Percentiles rank a stretch among this genome's conserved stretches.
Evolutionary conservation across 2,888 invertebrate species (phyloP).

Genomic region (Miltochrista miniata): DNA sequence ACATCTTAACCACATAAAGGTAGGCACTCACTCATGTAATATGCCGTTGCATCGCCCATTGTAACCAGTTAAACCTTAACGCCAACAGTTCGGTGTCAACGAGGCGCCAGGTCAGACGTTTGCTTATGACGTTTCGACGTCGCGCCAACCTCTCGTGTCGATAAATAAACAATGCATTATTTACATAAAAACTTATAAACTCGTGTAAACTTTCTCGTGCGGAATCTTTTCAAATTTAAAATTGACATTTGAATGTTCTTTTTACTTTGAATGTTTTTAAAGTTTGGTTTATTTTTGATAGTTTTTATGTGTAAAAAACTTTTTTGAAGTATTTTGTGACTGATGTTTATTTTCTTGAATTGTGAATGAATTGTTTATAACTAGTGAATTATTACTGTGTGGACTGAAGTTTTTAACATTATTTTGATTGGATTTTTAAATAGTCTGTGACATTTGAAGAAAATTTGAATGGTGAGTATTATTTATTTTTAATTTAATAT

Average conservation of each 20-base stretch:
- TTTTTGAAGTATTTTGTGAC: not conserved
- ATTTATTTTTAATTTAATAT: too few species aligned
- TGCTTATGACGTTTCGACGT: conserved; percentile 42
- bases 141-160: conserved; percentile 30
- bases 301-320: not conserved
- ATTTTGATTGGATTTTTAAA: conserved; percentile 8
- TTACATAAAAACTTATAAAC: conserved; percentile 16
- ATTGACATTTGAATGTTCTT: conserved; percentile 2
- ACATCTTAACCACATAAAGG: conserved; percentile 11
- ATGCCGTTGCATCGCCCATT: conserved; percentile 25
- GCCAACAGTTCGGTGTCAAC: conserved; percentile 52
- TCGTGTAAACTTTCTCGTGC: not conserved
- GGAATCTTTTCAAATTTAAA: conserved; percentile 1
- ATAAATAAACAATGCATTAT: conserved; percentile 12
- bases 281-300: not conserved
- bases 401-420: not conserved
- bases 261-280: conserved; percentile 3
- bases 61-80: conserved; percentile 23
- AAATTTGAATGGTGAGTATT: conserved; percentile 8
- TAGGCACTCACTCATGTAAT: not conserved
- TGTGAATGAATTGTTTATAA: conserved; percentile 1
- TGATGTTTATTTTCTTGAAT: not conserved
- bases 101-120: conserved; percentile 45
- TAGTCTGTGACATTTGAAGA: not conserved
- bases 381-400: conserved; percentile 1